Evolutionary conservation across 1,140 invertebrate genomes (phyloP).

Genomic region (Ceratosolen fusciceps): DNA sequence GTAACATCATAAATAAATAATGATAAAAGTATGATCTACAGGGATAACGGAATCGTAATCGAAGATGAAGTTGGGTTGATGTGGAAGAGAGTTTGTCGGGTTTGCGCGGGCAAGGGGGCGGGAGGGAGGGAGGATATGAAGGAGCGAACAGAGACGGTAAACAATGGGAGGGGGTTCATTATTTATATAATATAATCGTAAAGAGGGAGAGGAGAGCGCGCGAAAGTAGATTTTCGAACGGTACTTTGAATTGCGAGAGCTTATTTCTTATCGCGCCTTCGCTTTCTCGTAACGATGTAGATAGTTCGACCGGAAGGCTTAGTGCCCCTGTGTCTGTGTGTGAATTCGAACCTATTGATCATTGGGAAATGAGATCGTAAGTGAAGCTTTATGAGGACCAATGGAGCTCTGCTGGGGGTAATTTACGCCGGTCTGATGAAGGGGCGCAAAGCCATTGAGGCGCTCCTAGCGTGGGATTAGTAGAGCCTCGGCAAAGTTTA

Average conservation of each 20-base stretch:
- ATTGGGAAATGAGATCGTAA: constrained; percentile 33
- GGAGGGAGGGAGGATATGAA: too few relatives aligned
- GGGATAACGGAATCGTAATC: too few relatives aligned
- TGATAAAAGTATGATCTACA: too few relatives aligned
- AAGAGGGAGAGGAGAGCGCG: background rate
- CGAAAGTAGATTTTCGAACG: background rate
- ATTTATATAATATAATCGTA: background rate
- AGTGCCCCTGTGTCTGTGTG: too few relatives aligned
- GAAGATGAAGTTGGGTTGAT: too few relatives aligned
- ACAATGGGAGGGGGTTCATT: too few relatives aligned
- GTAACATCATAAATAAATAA: too few relatives aligned
- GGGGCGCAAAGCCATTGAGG: constrained; percentile 11
- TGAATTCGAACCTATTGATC: constrained; percentile 33
- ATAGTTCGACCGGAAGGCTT: background rate
- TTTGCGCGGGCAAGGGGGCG: too few relatives aligned
- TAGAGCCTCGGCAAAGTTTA: background rate
- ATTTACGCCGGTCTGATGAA: constrained; percentile 16
- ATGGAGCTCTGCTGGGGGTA: constrained; percentile 22
- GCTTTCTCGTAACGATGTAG: background rate
- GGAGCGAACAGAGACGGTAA: too few relatives aligned
- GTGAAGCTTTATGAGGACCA: constrained; percentile 40
- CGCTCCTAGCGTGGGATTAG: background rate
- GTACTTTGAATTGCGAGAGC: background rate
- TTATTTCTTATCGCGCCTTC: too few relatives aligned
- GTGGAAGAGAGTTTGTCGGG: too few relatives aligned